A percentile compares a stretch with the other conserved stretches of the same genome.
These are phyloP conservation scores for Sussaba pulchella DNA, from an alignment of 2,888 invertebrate species.

Conservation along the genomic window DNA sequence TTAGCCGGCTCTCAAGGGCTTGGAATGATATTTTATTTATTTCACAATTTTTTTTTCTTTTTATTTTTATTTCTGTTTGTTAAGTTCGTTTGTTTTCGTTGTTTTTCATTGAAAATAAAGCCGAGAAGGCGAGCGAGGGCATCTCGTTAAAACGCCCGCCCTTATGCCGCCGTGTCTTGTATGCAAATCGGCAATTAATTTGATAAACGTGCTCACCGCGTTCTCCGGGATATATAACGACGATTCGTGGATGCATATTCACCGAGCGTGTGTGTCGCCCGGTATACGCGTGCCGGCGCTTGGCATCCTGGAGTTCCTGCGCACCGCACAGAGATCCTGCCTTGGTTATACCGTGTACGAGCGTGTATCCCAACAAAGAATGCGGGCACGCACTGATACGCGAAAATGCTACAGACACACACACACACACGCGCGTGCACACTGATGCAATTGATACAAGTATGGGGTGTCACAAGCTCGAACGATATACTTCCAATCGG, in stretches of 20 bases:
- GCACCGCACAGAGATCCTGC: constrained; percentile 5
- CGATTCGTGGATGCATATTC: constrained; percentile 52
- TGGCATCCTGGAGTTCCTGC: constrained; percentile 26
- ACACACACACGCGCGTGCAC: not conserved
- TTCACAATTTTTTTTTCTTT: not conserved
- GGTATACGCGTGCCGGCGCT: constrained; percentile 43
- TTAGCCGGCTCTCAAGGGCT: constrained; percentile 22
- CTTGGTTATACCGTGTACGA: not conserved
- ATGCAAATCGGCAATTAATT: constrained; percentile 75
- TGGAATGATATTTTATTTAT: constrained; percentile 9
- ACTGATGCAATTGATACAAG: no score
- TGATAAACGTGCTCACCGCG: constrained; percentile 69
- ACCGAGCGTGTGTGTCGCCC: constrained; percentile 42
- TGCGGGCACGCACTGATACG: constrained; percentile 27
- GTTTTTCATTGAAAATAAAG: constrained; percentile 33
- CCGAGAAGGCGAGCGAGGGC: constrained; percentile 25
- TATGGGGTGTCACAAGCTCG: constrained; percentile 55
- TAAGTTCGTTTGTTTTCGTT: no score
- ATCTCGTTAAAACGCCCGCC: constrained; percentile 57
- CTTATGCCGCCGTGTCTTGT: constrained; percentile 51
- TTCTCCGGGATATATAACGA: constrained; percentile 48
- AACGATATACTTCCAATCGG: constrained; percentile 70
- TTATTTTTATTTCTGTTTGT: not conserved
- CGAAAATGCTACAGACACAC: not conserved
- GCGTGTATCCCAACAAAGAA: constrained; percentile 40